These are phyloP conservation scores for Thaleichthys pacificus DNA, from an alignment of 2,797 vertebrate species.

Conservation along the genomic window DNA sequence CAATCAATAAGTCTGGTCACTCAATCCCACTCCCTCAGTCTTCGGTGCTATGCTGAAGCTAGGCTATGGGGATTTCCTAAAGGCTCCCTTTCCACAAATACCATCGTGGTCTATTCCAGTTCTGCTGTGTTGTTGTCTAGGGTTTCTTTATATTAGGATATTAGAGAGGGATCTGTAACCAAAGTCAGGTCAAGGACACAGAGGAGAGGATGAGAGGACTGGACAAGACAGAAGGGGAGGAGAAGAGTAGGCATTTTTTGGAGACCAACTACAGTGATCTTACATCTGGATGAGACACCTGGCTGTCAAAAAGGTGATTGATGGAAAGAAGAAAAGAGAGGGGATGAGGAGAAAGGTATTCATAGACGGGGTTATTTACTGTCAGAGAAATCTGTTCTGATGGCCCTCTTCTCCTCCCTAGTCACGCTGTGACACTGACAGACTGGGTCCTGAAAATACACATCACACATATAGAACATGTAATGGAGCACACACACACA, in stretches of 20 bases:
- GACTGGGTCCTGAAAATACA: constrained; percentile 24
- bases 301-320: constrained; percentile 37
- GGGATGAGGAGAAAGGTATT: constrained; percentile 29
- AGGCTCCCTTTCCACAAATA: constrained; percentile 23
- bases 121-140: constrained; percentile 42
- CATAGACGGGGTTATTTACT: constrained; percentile 47
- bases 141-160: constrained; percentile 59
- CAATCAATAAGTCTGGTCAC: constrained; percentile 41
- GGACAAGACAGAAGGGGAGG: neutral
- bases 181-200: constrained; percentile 59
- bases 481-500: neutral
- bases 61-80: constrained; percentile 49
- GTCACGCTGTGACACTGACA: constrained; percentile 18
- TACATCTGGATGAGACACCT: constrained; percentile 54
- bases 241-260: neutral
- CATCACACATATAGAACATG: neutral
- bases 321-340: constrained; percentile 24
- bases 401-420: constrained; percentile 28
- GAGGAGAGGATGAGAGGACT: constrained; percentile 1
- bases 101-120: constrained; percentile 47
- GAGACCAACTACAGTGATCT: constrained; percentile 11
- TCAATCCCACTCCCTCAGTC: constrained; percentile 24
- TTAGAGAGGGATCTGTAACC: constrained; percentile 52
- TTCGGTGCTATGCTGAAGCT: constrained; percentile 32
- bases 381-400: constrained; percentile 37